Evolutionary conservation across 2,797 vertebrate species (phyloP), one percentile per base, ranked within the genome.

Genomic region (Antrozous pallidus): DNA sequence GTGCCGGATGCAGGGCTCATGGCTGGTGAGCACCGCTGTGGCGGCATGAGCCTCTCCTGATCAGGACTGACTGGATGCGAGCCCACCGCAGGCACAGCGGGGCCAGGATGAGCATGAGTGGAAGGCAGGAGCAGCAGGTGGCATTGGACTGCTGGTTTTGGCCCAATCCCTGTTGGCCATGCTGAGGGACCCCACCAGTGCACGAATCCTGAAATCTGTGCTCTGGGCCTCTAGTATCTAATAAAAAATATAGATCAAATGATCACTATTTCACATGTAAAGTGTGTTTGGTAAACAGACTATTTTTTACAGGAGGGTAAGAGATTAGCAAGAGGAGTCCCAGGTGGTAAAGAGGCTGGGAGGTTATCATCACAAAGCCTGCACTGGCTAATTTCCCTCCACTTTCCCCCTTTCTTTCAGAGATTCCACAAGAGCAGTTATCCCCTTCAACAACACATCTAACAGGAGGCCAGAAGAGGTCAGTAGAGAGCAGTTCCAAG

Each of bases 391-490:
- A 56, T 40, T 79, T 65, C 31, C 85, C 16, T n/a, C 74, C 7
- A 5, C 18, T 49, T 22, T 22, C 14, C 33, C 54, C 18, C n/a
- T 63, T 49, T 74, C n/a, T 78, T 36, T 71, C 33, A 20, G 5
- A 33, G 79, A n/a, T 31, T 26, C 20, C 17, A n/a, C 33, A 49
- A 47, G 31, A 47, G 61, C 0, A 8, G 70, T 65, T n/a, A 26
- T 24, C 26, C n/a, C 40, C 24, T 38, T 38, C 54, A 58, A 80
- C 12, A 38, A 42, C 47, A 88, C 26, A 74, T 88, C 65, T 31
- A 85, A 61, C 4, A 54, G 26, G 51, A 86, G 77, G 74, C 95
- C 93, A 95, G 93, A 83, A 94, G 95, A 88, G 93, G 93, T 80
- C 96, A 92, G 75, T 22, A 78, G 95, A 82, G 94, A 92, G 88